A percentile compares a stretch with the other conserved stretches of the same genome.
phyloP scores from a whole-genome alignment of 35 echinoderm and acorn worm genomes.

The Strongylocentrotus purpuratus region DNA sequence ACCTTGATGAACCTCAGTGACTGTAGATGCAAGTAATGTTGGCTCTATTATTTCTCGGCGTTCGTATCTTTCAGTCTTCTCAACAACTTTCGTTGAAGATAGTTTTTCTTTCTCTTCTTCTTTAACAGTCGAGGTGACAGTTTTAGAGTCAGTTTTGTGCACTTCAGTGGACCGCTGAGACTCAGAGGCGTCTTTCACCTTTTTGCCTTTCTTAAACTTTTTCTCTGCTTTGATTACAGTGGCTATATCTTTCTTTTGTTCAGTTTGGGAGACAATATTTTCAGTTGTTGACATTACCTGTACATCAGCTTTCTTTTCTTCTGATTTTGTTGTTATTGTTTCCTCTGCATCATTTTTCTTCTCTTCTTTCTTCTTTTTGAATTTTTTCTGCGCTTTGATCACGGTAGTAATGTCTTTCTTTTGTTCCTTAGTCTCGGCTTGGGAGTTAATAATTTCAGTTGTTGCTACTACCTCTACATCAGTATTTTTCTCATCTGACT shows the following conservation, averaged over 20 bases:
- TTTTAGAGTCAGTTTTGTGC: background rate
- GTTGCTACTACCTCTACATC: background rate
- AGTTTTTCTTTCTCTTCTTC: background rate
- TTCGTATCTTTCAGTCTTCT: background rate
- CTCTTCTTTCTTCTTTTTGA: background rate
- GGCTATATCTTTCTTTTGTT: background rate
- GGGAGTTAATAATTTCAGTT: background rate
- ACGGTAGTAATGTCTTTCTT: background rate
- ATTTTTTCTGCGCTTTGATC: conserved; percentile 3
- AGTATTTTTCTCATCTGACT: background rate
- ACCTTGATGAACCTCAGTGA: background rate
- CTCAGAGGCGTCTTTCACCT: background rate
- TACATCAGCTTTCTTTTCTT: background rate
- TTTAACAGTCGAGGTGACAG: background rate
- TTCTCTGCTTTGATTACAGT: background rate
- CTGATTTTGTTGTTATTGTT: background rate
- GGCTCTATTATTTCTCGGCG: background rate
- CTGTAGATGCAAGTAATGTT: background rate
- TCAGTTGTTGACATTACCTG: background rate
- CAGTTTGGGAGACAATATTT: background rate
- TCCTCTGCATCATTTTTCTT: background rate
- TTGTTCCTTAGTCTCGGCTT: background rate
- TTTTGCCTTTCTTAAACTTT: conserved; percentile 13
- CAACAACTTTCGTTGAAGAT: background rate
- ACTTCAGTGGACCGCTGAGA: no score